Base-by-base conservation (phyloP, 1,140 invertebrate genomes). In the Muscidifurax raptorellus region DNA sequence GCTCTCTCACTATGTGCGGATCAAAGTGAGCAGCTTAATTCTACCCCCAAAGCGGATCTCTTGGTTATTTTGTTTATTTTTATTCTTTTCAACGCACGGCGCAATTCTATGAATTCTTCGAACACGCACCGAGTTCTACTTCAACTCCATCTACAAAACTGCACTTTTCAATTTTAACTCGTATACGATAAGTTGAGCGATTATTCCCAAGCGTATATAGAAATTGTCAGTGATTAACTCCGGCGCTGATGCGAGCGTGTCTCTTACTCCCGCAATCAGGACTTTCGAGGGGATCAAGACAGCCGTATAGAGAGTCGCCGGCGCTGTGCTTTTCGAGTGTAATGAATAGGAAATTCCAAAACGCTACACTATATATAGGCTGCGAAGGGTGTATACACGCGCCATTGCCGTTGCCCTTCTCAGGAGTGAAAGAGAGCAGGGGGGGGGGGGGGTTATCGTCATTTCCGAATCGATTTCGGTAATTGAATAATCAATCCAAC, bases 391-490 rank as follows among this genome's bases (percentile, higher is more conserved):
- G 15, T 52, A 13, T n/a, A 69, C 27, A 28, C 27, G 1, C 1
- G 9, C 25, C 66, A 1, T n/a, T 9, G 12, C 28, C 32, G 18
- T 36, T 0, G 18, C 52, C 52, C 6, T 59, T 22, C 22, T 22
- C 3, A 40, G 36, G 36, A 40, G 36, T 5, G 36, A 40, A 9
- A 40, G 36, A 40, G 36, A 40, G 36, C 3, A 13, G 25, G 5
- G 25, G 67, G 40, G 71, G n/a, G 30, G n/a, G 2, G 85, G 89
- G 86, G 87, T 92, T 91, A 91, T 92, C 88, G 88, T 89, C 86
- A 92, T 92, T 92, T 91, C 90, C 90, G 91, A 92, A 91, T 91
- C 90, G 90, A 92, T 92, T 90, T 91, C 89, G 89, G 89, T 91
- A 91, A 92, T 92, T 90, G 91, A 92, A 92, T 92, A 90, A 91